Percentiles rank a stretch among this genome's conserved stretches.
phyloP scores from a whole-genome alignment of 2,113 vertebrate genomes.

The rat (Rattus norvegicus) region DNA sequence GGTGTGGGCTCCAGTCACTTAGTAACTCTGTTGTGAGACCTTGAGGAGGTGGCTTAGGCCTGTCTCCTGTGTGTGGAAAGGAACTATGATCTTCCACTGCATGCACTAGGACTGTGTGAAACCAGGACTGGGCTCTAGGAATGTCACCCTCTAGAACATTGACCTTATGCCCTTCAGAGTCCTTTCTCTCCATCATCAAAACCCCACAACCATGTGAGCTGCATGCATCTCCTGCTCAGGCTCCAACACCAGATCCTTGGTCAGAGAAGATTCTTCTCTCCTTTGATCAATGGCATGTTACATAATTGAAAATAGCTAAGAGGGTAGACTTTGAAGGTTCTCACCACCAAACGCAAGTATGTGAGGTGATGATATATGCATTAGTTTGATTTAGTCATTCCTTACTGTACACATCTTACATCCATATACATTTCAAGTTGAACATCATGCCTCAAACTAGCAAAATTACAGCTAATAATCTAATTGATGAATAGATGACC shows the following conservation, averaged over 20 bases:
- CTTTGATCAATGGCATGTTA: too few species aligned
- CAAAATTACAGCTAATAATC: neutral
- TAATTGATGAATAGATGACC: neutral
- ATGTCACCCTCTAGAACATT: too few species aligned
- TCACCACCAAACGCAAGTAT: neutral
- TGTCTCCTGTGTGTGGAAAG: neutral
- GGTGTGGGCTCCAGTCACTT: too few species aligned
- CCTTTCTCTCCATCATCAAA: neutral
- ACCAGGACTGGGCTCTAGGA: neutral
- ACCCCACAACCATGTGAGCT: neutral
- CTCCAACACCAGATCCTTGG: neutral
- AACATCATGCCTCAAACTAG: neutral
- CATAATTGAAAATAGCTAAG: neutral
- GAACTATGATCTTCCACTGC: neutral
- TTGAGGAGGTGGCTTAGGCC: neutral
- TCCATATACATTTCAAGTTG: neutral
- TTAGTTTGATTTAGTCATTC: neutral
- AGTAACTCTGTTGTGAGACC: neutral
- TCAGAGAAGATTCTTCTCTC: neutral
- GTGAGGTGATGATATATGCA: neutral
- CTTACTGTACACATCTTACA: neutral
- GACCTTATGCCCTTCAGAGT: neutral
- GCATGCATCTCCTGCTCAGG: neutral
- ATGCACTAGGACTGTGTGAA: rapidly evolving
- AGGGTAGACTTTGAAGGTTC: neutral